Conservation (phyloP, 2,113 vertebrate species). For the Anas platyrhynchos region DNA sequence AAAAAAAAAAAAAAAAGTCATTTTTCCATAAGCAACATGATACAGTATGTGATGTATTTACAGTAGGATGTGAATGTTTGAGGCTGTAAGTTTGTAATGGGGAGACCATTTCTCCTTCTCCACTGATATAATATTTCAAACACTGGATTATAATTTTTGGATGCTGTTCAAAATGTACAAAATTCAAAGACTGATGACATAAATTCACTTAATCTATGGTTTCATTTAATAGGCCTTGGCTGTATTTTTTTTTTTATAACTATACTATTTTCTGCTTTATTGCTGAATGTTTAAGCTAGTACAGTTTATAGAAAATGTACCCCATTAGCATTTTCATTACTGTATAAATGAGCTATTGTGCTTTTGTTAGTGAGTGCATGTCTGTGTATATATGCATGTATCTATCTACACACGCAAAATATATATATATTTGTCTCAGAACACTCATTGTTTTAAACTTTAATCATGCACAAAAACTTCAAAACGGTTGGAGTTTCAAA, state of each 20-base stretch:
- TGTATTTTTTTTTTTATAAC: neutral
- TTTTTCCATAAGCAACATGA: slow-evolving; percentile 6
- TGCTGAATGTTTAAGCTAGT: neutral
- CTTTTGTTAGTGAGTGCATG: neutral
- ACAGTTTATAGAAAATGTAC: slow-evolving; percentile 26
- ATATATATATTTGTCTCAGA: neutral
- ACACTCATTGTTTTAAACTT: slow-evolving; percentile 29
- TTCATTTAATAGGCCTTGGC: slow-evolving; percentile 44
- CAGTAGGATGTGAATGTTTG: slow-evolving; percentile 37
- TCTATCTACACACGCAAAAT: neutral
- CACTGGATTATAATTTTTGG: slow-evolving; percentile 61
- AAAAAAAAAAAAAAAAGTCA: neutral
- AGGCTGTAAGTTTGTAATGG: neutral
- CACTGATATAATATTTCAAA: slow-evolving; percentile 65
- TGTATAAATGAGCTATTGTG: slow-evolving; percentile 38
- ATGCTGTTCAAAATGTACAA: slow-evolving; percentile 54
- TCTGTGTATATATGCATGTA: neutral
- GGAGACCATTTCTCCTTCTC: slow-evolving; percentile 39
- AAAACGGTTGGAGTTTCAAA: slow-evolving; percentile 19
- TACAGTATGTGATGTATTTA: slow-evolving; percentile 24
- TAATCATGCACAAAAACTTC: slow-evolving; percentile 4
- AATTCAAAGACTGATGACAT: slow-evolving; percentile 56
- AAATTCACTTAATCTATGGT: slow-evolving; percentile 40
- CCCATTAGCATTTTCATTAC: neutral
- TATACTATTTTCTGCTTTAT: slow-evolving; percentile 14